These are phyloP conservation scores for Phylloscopus collybita DNA, from an alignment of 2,797 vertebrate species.

Conservation along the genomic window DNA sequence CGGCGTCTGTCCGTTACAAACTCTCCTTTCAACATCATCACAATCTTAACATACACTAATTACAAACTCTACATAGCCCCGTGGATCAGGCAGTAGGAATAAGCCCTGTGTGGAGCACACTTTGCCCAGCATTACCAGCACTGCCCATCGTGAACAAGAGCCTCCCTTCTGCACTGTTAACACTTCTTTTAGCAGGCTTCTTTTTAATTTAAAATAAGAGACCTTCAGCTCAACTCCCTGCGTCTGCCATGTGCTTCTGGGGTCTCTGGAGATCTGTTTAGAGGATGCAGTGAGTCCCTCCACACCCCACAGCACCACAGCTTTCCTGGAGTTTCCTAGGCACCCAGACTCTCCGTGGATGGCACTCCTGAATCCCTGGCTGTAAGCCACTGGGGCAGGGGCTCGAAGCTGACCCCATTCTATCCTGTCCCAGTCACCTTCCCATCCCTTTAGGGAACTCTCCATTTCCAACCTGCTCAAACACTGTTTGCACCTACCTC, in stretches of 20 bases:
- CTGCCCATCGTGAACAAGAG: background rate
- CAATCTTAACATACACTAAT: background rate
- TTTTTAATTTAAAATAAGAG: background rate
- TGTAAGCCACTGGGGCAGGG: background rate
- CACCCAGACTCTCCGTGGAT: background rate
- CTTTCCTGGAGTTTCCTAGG: background rate
- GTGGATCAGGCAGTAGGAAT: rapidly evolving
- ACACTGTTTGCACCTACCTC: background rate
- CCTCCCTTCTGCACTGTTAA: background rate
- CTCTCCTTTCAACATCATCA: background rate
- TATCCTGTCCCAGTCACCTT: background rate
- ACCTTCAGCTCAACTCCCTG: background rate
- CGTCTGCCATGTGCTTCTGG: background rate
- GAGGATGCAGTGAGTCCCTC: background rate
- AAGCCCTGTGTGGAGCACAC: background rate
- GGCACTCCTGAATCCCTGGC: background rate
- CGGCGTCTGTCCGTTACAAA: background rate
- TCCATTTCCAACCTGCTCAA: background rate
- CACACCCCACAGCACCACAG: background rate
- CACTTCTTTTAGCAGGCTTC: background rate
- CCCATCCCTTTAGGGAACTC: background rate
- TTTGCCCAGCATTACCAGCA: background rate
- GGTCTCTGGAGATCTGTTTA: background rate
- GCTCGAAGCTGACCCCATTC: background rate
- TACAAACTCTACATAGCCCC: background rate